Evolutionary conservation across 2,113 vertebrate genomes (phyloP), one percentile per base, ranked within the genome.

Genomic region (Centropristis striata): DNA sequence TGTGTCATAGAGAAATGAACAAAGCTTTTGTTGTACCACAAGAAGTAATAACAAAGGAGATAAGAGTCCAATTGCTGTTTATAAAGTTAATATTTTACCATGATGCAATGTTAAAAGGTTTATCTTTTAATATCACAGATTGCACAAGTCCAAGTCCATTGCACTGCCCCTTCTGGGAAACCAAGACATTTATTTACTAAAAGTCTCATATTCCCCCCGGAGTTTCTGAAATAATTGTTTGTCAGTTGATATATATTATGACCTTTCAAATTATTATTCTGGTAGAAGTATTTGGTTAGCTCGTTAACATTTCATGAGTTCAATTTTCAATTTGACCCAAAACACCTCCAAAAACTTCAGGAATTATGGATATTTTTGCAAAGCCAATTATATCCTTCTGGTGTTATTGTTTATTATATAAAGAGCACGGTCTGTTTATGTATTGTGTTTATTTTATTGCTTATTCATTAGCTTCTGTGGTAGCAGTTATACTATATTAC

Each of bases 11-110:
- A 63, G 72, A 11, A 64, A 75, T 53, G 42, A 42, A 23, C 20
- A 64, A 46, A 55, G 20, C 6, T 14, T 61, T 50, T 59, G 61
- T 14, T 51, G 15, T 5, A 23, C 10, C 32, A 47, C 27, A 2
- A 36, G 1, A 61, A 55, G 13, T 71, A 79, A 53, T 63, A 58
- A 75, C 57, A 41, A 57, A 60, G 18, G 53, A 65, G 66, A 79
- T 83, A 61, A 15, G 2, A 51, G 39, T n/a, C 11, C 64, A 1
- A 8, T 15, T 71, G 36, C 36, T 65, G 44, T 58, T 71, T 21
- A 71, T 60, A 18, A 68, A 71, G 78, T 65, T 80, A 77, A 79
- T 81, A 64, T 51, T 88, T 80, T 15, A 80, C 74, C 12, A 51
- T 53, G 13, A 41, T 39, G 42, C 44, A 71, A 66, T 71, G 50